phyloP scores from a whole-genome alignment of 2,113 vertebrate genomes.

The Seriola rivoliana region DNA sequence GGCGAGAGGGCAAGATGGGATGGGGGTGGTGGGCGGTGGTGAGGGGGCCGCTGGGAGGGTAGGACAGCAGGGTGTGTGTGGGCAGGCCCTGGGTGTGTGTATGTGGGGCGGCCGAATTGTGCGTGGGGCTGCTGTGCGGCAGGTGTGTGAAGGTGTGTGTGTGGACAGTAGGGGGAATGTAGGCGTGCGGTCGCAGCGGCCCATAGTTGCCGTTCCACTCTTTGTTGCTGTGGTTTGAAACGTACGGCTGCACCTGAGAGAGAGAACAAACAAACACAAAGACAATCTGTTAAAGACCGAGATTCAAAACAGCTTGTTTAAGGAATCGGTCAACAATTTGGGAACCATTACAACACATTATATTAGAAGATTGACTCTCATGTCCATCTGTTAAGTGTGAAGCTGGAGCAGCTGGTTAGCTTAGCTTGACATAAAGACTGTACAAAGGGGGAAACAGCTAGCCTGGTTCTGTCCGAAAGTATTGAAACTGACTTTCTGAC shows the following conservation, averaged over 20 bases:
- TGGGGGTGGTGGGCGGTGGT: constrained; percentile 83
- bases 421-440: too few relatives aligned
- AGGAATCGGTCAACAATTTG: not conserved
- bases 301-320: not conserved
- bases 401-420: too few relatives aligned
- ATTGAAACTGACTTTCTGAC: too few relatives aligned
- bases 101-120: constrained; percentile 79
- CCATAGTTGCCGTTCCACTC: constrained; percentile 96
- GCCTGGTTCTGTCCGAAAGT: not conserved
- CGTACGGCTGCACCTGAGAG: constrained; percentile 90
- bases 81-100: constrained; percentile 82
- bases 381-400: too few relatives aligned
- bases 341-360: too few relatives aligned
- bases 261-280: not conserved
- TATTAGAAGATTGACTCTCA: too few relatives aligned
- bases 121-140: constrained; percentile 91
- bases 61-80: constrained; percentile 90
- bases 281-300: not conserved
- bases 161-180: constrained; percentile 88
- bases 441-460: not conserved
- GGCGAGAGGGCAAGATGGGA: constrained; percentile 87
- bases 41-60: constrained; percentile 80
- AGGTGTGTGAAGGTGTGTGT: constrained; percentile 90
- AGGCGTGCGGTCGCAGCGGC: constrained; percentile 91
- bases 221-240: constrained; percentile 87